A percentile compares a stretch with the other conserved stretches of the same genome.
Evolutionary conservation across 2,113 vertebrate genomes (phyloP).

Genomic region (Morone chrysops): DNA sequence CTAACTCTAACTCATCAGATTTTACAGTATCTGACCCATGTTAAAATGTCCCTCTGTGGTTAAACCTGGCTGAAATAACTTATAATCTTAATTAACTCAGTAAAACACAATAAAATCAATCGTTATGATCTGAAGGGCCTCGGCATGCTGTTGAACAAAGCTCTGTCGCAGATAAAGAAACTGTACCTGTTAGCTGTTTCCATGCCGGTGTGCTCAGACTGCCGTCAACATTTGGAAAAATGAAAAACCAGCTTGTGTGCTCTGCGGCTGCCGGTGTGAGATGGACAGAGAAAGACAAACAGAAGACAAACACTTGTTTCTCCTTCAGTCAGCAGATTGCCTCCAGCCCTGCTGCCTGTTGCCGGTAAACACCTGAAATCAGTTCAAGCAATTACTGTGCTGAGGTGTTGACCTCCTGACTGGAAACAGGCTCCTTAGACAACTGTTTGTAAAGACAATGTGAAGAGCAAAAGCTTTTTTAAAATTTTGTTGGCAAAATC

Average conservation of each 20-base stretch:
- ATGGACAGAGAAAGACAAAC: neutral
- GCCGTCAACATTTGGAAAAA: neutral
- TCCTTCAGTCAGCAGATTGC: neutral
- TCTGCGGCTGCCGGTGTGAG: neutral
- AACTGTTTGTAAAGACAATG: no score
- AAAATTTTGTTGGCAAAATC: no score
- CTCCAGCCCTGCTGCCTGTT: neutral
- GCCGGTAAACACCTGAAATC: constrained; percentile 34
- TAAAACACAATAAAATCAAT: neutral
- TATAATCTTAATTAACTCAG: neutral
- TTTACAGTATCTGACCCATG: neutral
- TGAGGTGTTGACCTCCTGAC: neutral
- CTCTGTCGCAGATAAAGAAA: neutral
- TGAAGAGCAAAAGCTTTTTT: no score
- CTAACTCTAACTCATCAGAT: no score
- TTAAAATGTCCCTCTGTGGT: neutral
- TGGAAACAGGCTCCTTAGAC: no score
- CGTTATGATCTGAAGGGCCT: neutral
- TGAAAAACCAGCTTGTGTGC: neutral
- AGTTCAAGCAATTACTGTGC: constrained; percentile 20
- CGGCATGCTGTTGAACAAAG: neutral
- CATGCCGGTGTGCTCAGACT: neutral
- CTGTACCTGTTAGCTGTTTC: constrained; percentile 33
- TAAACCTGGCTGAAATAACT: neutral
- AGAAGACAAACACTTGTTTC: neutral